These are phyloP conservation scores for Tetheella fluctuosa DNA, from an alignment of 2,888 invertebrate species.

Conservation along the genomic window DNA sequence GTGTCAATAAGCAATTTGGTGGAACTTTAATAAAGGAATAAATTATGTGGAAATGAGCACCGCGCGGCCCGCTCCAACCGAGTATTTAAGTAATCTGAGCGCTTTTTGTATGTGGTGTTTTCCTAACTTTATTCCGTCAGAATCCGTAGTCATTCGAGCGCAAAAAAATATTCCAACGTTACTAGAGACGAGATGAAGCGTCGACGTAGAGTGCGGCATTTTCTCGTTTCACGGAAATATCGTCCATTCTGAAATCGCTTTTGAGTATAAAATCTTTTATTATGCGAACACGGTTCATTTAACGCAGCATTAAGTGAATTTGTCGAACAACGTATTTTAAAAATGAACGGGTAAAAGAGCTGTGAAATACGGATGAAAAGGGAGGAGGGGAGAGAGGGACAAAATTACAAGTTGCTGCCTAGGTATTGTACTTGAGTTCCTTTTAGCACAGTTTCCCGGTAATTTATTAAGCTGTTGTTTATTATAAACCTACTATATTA, in stretches of 20 bases:
- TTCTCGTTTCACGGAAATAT: slow-evolving; percentile 70
- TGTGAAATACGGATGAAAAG: slow-evolving; percentile 57
- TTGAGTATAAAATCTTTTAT: slow-evolving; percentile 82
- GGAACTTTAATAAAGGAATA: slow-evolving; percentile 23
- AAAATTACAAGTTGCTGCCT: slow-evolving; percentile 51
- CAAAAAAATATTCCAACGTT: slow-evolving; percentile 58
- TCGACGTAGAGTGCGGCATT: slow-evolving; percentile 55
- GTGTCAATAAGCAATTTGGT: slow-evolving; percentile 30
- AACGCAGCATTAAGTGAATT: slow-evolving; percentile 82
- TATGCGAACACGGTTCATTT: slow-evolving; percentile 82
- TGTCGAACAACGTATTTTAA: slow-evolving; percentile 81
- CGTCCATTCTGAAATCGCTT: slow-evolving; percentile 76
- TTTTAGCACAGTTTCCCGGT: slow-evolving; percentile 49
- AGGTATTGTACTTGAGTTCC: slow-evolving; percentile 56
- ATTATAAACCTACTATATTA: slow-evolving; percentile 22
- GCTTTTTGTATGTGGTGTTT: slow-evolving; percentile 62
- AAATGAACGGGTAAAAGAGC: slow-evolving; percentile 75
- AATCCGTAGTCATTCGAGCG: slow-evolving; percentile 54
- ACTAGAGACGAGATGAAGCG: slow-evolving; percentile 56
- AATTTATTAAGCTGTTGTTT: slow-evolving; percentile 38
- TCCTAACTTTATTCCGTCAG: slow-evolving; percentile 48
- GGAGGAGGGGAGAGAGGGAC: slow-evolving; percentile 32
- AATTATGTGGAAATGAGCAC: slow-evolving; percentile 34
- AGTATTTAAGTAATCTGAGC: slow-evolving; percentile 50
- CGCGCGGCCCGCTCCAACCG: slow-evolving; percentile 39